Percentiles rank a stretch among this genome's conserved stretches.
Evolutionary conservation across 2,797 vertebrate species (phyloP).

Genomic region (Numenius phaeopus): DNA sequence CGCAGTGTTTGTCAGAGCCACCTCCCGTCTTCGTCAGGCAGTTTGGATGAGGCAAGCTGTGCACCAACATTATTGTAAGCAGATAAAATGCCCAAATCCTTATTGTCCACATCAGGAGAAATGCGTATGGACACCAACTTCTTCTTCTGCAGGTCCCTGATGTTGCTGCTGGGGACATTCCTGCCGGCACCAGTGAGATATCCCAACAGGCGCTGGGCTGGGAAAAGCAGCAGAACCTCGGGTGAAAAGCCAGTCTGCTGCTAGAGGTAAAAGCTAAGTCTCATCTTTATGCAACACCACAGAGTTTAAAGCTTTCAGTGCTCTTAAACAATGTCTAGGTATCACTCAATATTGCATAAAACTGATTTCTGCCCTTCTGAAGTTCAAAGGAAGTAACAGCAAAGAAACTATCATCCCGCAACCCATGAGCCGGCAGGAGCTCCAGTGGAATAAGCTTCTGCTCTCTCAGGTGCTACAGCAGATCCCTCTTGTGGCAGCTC

Average conservation of each 20-base stretch:
- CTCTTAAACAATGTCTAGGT: background rate
- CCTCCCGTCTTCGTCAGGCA: background rate
- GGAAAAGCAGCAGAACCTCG: background rate
- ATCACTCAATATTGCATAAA: background rate
- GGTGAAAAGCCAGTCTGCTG: background rate
- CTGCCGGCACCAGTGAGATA: background rate
- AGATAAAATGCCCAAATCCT: background rate
- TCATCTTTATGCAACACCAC: background rate
- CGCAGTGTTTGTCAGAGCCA: background rate
- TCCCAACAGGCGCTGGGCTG: background rate
- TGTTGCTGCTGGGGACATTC: background rate
- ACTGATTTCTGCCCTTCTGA: background rate
- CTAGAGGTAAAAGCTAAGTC: background rate
- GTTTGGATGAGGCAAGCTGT: background rate
- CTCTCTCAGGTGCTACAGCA: background rate
- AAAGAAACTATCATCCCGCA: background rate
- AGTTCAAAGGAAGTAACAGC: background rate
- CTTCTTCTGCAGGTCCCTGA: background rate
- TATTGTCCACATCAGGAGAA: background rate
- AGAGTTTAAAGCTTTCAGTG: background rate
- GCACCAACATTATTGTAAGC: accelerated
- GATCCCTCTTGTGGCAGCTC: constrained; percentile 14
- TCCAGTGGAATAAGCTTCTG: background rate
- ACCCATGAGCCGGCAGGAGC: background rate
- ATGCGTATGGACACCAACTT: accelerated